Evolutionary conservation across 2,888 invertebrate genomes (phyloP), one percentile per base, ranked within the genome.

Genomic region (Odontothrips loti): DNA sequence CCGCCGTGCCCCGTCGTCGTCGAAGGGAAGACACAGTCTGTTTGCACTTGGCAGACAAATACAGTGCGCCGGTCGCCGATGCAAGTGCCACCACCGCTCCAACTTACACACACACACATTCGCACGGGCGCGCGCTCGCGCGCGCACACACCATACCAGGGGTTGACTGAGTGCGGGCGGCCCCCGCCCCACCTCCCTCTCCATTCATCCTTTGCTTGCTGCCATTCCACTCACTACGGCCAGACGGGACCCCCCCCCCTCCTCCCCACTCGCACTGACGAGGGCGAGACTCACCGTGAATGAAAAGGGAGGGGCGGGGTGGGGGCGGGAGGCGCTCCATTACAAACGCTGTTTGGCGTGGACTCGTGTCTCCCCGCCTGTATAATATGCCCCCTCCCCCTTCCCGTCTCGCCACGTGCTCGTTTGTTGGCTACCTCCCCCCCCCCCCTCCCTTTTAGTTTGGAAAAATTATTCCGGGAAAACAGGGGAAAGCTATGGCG

Each of bases 311-410:
- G 51, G 20, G 51, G 51, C 1, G 34, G 34, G 34, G 34, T 6
- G 34, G 34, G 34, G 34, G 34, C 34, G 58, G 58, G 58, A 15
- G 58, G 17, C 17, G 58, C 17, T 58, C 58, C 58, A 58, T 58
- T 58, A 58, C 58, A n/a, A n/a, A n/a, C 58, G 58, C 58, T 11
- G 58, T 58, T 58, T 58, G 58, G 58, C 58, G 58, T 58, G 58
- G 58, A 58, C 58, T 58, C 58, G 58, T 6, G 34, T 43, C 34
- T 43, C 34, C 34, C 34, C 34, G 34, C 34, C 34, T 2, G 34
- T 43, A 43, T 43, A 43, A 43, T 43, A 6, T n/a, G n/a, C n/a
- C n/a, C n/a, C n/a, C n/a, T n/a, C n/a, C n/a, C n/a, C n/a, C n/a
- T n/a, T 6, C 34, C 34, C 34, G 34, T 43, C 6, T 6, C 34